phyloP scores from a whole-genome alignment of 2,888 invertebrate species.

The Drosophila diplacantha region DNA sequence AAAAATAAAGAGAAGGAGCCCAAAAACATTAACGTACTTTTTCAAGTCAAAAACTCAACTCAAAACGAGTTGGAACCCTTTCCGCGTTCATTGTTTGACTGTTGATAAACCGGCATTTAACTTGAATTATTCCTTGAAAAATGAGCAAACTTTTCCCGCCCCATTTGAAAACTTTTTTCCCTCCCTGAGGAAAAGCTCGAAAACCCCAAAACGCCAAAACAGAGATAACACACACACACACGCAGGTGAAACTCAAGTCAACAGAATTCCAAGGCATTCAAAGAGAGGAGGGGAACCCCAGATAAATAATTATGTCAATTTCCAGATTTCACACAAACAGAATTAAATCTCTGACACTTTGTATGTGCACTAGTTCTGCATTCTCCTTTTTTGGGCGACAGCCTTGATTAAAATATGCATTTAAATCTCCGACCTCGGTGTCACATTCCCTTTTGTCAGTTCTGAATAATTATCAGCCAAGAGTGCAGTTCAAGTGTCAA shows the following conservation, averaged over 20 bases:
- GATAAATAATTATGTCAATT: constrained; percentile 28
- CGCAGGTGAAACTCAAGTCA: neutral
- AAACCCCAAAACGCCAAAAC: neutral
- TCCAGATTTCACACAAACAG: constrained; percentile 7
- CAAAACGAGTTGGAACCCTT: constrained; percentile 2
- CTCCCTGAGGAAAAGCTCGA: neutral
- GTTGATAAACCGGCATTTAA: constrained; percentile 58
- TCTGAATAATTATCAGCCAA: constrained; percentile 5
- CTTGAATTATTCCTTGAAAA: constrained; percentile 51
- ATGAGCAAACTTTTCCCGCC: constrained; percentile 44
- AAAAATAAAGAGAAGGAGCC: neutral
- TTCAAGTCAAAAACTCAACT: neutral
- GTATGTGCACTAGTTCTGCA: neutral
- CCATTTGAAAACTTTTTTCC: constrained; percentile 1
- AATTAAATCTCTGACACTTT: constrained; percentile 14
- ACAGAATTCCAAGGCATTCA: neutral
- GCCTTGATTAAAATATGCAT: constrained; percentile 1
- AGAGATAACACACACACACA: constrained; percentile 1
- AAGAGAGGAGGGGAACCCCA: neutral
- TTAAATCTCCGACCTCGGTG: constrained; percentile 1
- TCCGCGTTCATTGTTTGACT: constrained; percentile 44
- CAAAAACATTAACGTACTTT: constrained; percentile 1
- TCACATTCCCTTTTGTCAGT: constrained; percentile 3
- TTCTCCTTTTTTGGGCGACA: neutral
- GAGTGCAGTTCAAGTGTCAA: constrained; percentile 1